Base-by-base conservation (phyloP, 2,797 vertebrate species). In the Micropoecilia bifurca region DNA sequence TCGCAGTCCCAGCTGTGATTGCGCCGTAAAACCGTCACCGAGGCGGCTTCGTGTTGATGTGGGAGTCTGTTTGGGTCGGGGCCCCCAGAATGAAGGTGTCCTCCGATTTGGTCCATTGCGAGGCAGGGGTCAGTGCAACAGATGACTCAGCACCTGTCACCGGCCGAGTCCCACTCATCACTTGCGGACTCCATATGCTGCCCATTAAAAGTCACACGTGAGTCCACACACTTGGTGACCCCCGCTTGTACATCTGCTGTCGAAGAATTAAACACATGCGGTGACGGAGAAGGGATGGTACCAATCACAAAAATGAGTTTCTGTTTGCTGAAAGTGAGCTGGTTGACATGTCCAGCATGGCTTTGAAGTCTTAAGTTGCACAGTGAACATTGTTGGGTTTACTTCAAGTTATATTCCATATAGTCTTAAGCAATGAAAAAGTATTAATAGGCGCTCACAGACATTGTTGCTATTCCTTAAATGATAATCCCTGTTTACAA, bases 181-280 rank as follows among this genome's bases (percentile, higher is more conserved):
- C 93, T 94, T 93, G 93, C 80, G 66, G 8, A 72, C 90, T 90
- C 95, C 95, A 95, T 96, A 96, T 96, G 96, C 93, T 89, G 91
- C 90, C 93, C 94, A 96, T 96, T 96, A 95, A 93, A 46, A 93
- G 89, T 85, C 91, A 89, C 93, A 93, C 92, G 77, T 81, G 92
- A 82, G 91, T 86, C 83, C 89, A 80, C 80, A 73, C 91, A 91
- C 92, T 92, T 80, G 36, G 81, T 88, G 90, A 94, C 93, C 93
- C 53, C 53, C 72, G 2, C 50, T 53, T 72, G 73, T 92, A 92
- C 95, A 95, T 94, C 95, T 95, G 95, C 93, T 94, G 93, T 93
- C 89, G 88, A 83, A 89, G 85, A 87, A 87, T 94, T 92, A 88
- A 94, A 93, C 89, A 88, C 91, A 83, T 82, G 73, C 80, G 83